Evolutionary conservation across 1,140 invertebrate species (phyloP).

Genomic region (Mylabris phalerata): DNA sequence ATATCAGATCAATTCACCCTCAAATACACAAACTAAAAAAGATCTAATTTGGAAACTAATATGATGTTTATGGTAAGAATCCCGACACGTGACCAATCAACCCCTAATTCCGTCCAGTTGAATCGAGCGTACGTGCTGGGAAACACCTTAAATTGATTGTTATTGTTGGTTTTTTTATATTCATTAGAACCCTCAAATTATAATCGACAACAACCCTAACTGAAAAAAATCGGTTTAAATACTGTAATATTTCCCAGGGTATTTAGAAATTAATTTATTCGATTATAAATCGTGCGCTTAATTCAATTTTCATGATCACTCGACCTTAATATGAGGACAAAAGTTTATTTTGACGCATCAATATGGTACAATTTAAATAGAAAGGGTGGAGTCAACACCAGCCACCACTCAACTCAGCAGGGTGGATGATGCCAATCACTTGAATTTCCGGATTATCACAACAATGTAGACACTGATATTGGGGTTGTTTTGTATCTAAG

Average conservation of each 20-base stretch:
- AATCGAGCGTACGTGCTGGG: constrained; percentile 18
- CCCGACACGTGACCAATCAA: constrained; percentile 21
- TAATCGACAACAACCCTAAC: too few species aligned
- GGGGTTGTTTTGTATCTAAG: too few species aligned
- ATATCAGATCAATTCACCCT: too few species aligned
- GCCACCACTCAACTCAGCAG: not conserved
- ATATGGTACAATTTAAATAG: constrained; percentile 22
- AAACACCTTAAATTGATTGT: constrained; percentile 15
- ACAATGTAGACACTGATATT: too few species aligned
- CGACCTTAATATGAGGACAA: constrained; percentile 28
- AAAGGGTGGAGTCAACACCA: constrained; percentile 18
- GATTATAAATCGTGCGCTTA: constrained; percentile 18
- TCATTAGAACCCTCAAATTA: too few species aligned
- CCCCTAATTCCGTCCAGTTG: not conserved
- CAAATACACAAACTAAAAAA: not conserved
- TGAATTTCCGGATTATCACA: too few species aligned
- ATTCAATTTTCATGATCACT: constrained; percentile 30
- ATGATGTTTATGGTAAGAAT: constrained; percentile 12
- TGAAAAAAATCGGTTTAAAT: too few species aligned
- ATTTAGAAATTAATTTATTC: too few species aligned
- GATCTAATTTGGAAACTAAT: constrained; percentile 11
- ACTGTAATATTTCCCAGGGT: too few species aligned
- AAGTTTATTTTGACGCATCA: constrained; percentile 29
- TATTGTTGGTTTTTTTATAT: constrained; percentile 1
- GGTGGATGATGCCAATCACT: constrained; percentile 15